Conservation (phyloP, 2,888 invertebrate species). For the Epinotia demarniana region DNA sequence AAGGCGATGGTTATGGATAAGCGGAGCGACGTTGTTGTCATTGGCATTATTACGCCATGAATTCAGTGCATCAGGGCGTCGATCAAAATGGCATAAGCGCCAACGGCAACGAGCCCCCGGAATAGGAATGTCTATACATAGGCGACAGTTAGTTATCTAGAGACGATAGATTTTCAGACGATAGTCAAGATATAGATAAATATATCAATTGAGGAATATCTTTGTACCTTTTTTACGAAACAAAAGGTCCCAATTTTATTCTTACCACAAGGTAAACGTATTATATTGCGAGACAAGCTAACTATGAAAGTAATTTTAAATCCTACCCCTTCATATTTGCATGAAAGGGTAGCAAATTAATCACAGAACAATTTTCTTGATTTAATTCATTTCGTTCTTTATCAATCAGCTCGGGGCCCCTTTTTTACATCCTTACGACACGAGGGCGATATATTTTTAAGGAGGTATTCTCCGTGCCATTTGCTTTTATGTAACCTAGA, state of each 20-base stretch:
- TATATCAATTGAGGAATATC: too few species aligned
- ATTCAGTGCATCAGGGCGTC: too few species aligned
- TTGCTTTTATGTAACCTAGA: not conserved
- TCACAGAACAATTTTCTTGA: slow-evolving; percentile 26
- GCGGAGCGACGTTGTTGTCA: too few species aligned
- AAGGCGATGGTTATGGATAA: too few species aligned
- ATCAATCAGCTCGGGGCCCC: slow-evolving; percentile 35
- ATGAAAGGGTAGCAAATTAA: slow-evolving; percentile 28
- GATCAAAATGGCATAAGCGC: too few species aligned
- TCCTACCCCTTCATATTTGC: slow-evolving; percentile 14
- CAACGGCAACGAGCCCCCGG: too few species aligned
- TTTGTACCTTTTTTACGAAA: too few species aligned
- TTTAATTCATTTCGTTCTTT: slow-evolving; percentile 40
- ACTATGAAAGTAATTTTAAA: slow-evolving; percentile 36
- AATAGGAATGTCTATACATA: too few species aligned
- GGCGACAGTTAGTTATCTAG: too few species aligned
- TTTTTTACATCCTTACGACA: slow-evolving; percentile 17
- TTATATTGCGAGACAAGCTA: not conserved
- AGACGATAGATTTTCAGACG: too few species aligned
- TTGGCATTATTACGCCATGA: too few species aligned
- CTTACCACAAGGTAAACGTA: not conserved
- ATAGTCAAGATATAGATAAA: too few species aligned
- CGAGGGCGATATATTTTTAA: slow-evolving; percentile 4
- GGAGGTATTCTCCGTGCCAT: not conserved
- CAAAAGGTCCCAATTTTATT: not conserved